Evolutionary conservation across 2,797 vertebrate species (phyloP).

Genomic region (Coilia nasus): DNA sequence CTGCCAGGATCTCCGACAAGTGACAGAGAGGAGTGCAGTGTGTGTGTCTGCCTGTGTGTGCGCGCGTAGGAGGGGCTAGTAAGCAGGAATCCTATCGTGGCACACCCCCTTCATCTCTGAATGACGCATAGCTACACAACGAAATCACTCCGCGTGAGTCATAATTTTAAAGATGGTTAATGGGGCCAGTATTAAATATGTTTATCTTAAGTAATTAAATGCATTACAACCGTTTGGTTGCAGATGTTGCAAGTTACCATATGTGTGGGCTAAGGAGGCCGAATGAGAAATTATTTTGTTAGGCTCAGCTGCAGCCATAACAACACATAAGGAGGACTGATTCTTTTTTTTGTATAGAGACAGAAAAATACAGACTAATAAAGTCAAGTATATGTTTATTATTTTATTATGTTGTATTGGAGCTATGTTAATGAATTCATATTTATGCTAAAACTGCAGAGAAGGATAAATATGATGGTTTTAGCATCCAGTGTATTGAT

Average conservation of each 20-base stretch:
- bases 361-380: background rate
- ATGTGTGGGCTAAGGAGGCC: background rate
- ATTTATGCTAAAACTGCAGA: background rate
- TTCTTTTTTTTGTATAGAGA: background rate
- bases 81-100: slow-evolving; percentile 32
- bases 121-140: slow-evolving; percentile 9
- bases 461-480: background rate
- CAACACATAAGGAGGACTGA: background rate
- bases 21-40: slow-evolving; percentile 67
- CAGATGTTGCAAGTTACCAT: background rate
- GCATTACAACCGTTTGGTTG: slow-evolving; percentile 9
- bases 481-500: background rate
- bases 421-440: background rate
- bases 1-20: slow-evolving; percentile 84
- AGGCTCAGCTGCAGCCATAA: background rate
- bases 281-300: background rate
- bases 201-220: background rate
- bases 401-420: background rate
- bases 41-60: slow-evolving; percentile 45
- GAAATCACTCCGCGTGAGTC: background rate
- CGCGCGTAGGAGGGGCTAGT: slow-evolving; percentile 41
- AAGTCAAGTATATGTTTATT: background rate
- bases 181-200: slow-evolving; percentile 12
- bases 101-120: slow-evolving; percentile 24
- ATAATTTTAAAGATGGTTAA: slow-evolving; percentile 22